These are phyloP conservation scores for Takifugu flavidus DNA, from an alignment of 2,113 vertebrate species.

Conservation along the genomic window DNA sequence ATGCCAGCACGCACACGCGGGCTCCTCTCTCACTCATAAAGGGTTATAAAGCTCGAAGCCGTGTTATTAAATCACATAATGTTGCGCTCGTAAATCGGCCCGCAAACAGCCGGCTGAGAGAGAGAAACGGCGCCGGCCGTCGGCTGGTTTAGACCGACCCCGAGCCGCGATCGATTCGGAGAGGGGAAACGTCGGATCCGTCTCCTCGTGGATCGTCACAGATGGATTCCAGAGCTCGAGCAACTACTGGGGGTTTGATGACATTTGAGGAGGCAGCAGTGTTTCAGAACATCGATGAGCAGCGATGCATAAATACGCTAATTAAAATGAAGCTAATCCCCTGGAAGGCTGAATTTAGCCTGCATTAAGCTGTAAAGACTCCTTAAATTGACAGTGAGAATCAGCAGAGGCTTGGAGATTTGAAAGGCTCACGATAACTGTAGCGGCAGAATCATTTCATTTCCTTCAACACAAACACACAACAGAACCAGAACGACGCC, in stretches of 20 bases:
- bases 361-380: constrained; percentile 22
- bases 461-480: too few relatives aligned
- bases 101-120: constrained; percentile 42
- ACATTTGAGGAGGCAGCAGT: constrained; percentile 15
- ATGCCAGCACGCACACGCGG: constrained; percentile 13
- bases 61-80: constrained; percentile 57
- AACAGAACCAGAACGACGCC: too few relatives aligned
- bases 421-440: too few relatives aligned
- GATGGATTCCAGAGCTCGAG: too few relatives aligned
- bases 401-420: background rate
- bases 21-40: constrained; percentile 30
- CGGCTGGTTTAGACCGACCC: too few relatives aligned
- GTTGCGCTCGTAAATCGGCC: constrained; percentile 51
- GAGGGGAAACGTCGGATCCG: background rate
- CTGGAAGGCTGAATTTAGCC: constrained; percentile 38
- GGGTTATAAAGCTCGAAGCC: constrained; percentile 52
- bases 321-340: constrained; percentile 50
- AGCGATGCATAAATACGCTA: constrained; percentile 33
- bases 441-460: constrained; percentile 5
- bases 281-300: constrained; percentile 37
- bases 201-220: too few relatives aligned
- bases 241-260: constrained; percentile 32
- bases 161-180: too few relatives aligned
- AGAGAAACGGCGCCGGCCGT: background rate
- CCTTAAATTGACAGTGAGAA: constrained; percentile 20